Evolutionary conservation across 1,140 invertebrate species (phyloP).

Genomic region (Eurosta solidaginis): DNA sequence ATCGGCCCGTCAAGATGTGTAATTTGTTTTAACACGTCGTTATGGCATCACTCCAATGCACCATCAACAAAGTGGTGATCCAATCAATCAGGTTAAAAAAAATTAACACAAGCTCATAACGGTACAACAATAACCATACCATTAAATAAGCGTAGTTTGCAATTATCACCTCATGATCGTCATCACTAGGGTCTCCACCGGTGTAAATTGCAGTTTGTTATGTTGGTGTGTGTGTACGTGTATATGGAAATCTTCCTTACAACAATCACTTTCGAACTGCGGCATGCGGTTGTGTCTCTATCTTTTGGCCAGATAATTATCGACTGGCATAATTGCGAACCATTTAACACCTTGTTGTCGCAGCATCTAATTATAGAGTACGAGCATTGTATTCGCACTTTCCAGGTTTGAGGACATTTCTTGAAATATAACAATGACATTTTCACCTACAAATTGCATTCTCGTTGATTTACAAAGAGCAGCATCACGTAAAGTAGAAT

Average conservation of each 20-base stretch:
- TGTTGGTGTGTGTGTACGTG: no score
- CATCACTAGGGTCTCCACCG: neutral
- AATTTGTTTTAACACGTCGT: conserved; percentile 35
- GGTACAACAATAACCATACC: neutral
- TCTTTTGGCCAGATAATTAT: neutral
- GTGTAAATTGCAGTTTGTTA: no score
- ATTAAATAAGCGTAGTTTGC: conserved; percentile 4
- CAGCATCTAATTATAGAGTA: conserved; percentile 27
- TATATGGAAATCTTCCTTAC: no score
- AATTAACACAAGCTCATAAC: neutral
- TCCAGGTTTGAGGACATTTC: neutral
- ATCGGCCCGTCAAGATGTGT: neutral
- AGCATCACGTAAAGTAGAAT: no score
- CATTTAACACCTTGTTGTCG: conserved; percentile 36
- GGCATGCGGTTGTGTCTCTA: neutral
- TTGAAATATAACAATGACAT: neutral
- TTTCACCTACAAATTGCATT: neutral
- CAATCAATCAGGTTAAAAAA: neutral
- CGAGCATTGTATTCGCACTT: neutral
- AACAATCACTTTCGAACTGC: neutral
- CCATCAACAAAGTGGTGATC: neutral
- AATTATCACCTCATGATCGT: conserved; percentile 35
- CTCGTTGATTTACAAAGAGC: neutral
- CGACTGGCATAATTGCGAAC: conserved; percentile 11
- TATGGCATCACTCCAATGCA: neutral